Evolutionary conservation across 64 coral and sea anemone species (phyloP), one percentile per base, ranked within the genome.

Genomic region (Exaiptasia diaphana): DNA sequence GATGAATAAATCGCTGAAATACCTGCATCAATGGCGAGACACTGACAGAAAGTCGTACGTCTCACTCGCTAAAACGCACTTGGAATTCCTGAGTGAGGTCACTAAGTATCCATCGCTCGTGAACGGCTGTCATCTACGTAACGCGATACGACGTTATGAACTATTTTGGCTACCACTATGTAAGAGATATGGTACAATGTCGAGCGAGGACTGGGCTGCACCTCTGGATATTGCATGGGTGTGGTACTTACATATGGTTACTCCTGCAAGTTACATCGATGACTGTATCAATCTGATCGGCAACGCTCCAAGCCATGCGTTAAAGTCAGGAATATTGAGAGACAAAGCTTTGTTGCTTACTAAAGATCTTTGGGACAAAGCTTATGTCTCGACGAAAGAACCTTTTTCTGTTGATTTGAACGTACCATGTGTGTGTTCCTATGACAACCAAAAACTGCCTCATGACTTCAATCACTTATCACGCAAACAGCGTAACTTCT

Each of bases 211-310:
- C 34, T 68, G 70, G 18, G 88, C 80, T 17, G 71, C 87, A 26
- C 87, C 78, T 38, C 33, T 90, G 14, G 87, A 90, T 38, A 74
- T 90, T 5, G 87, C 87, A 3, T 90, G 87, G 87, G 87, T 90
- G 14, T 90, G 78, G 77, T 30, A 82, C 53, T 23, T 75, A 5
- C 87, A 90, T 38, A 75, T 90, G 87, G 43, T 90, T 20, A 41
- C 67, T 10, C 87, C 87, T 8, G 38, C 50, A 12, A 40, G 76
- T 37, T 90, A 90, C 15, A 33, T 73, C 15, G 58, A 70, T 3
- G 88, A 90, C 38, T 90, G 88, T 68, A 30, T 76, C 3, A 67
- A 29, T 2, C 36, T 83, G 36, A 68, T 84, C n/a, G 50, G 55
- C 36, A 64, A 41, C 50, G 70, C 71, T n/a, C 50, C 79, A 35